Evolutionary conservation across 1,140 invertebrate genomes (phyloP).

Genomic region (Galleria mellonella): DNA sequence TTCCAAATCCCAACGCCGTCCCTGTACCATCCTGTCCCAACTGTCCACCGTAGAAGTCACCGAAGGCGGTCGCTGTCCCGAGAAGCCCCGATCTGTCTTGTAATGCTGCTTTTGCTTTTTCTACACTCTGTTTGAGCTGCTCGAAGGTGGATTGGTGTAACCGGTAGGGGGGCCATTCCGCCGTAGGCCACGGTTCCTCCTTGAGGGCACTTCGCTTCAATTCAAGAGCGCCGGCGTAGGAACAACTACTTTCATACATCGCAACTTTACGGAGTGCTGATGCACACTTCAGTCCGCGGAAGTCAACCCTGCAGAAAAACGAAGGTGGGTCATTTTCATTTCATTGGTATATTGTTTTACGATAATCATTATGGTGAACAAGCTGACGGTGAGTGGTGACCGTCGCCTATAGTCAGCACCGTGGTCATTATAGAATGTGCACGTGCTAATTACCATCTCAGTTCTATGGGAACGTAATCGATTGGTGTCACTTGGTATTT

Average conservation of each 20-base stretch:
- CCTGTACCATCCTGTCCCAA: constrained; percentile 48
- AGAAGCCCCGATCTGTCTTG: constrained; percentile 74
- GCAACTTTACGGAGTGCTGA: constrained; percentile 52
- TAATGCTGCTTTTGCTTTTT: constrained; percentile 90
- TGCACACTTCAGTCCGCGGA: constrained; percentile 60
- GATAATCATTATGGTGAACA: no score
- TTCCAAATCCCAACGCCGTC: constrained; percentile 44
- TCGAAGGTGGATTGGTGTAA: constrained; percentile 89
- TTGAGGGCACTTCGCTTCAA: constrained; percentile 83
- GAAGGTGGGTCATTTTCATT: no score
- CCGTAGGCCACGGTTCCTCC: constrained; percentile 77
- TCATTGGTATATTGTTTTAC: no score
- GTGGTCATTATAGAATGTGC: no score
- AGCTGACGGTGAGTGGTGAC: no score
- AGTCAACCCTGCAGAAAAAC: constrained; percentile 46
- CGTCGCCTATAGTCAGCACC: no score
- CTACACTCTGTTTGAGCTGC: constrained; percentile 90
- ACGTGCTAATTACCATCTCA: no score
- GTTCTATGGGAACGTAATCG: no score
- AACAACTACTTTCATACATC: constrained; percentile 94
- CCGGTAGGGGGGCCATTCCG: constrained; percentile 83
- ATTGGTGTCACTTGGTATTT: no score
- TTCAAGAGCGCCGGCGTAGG: constrained; percentile 89
- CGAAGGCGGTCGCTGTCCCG: constrained; percentile 75
- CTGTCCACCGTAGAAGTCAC: constrained; percentile 75